Evolutionary conservation across 2,888 invertebrate species (phyloP), one percentile per base, ranked within the genome.

Genomic region (Boloria selene): DNA sequence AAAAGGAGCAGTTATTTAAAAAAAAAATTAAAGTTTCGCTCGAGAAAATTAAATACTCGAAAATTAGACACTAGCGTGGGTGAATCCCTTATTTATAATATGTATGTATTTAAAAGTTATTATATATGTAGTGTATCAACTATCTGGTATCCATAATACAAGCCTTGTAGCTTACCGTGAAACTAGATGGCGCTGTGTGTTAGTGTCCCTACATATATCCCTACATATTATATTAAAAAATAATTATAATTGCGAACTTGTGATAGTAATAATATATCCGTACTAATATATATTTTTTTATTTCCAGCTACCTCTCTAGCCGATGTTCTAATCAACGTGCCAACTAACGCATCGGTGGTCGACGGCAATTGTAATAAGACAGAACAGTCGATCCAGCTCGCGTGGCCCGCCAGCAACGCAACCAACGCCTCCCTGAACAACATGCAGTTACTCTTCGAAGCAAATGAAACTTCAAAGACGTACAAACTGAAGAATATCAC

Each of bases 341-440:
- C 91, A 0, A 65, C 73, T 1, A 84, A 83, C 75, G 87, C 86
- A 17, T 62, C 75, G 0, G 80, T 79, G 2, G 58, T 71, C 3
- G 73, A 45, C 67, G 90, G 90, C 71, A 81, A 71, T 79, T 92
- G 90, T 79, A 75, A 69, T 64, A 73, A 59, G 26, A 68, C 72
- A 14, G 77, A 80, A 61, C 89, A 90, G 70, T 79, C 80, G 80
- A 62, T 89, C 64, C 71, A 75, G 72, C 79, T 90, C 82, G 85
- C 72, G 72, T 58, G 78, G 67, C 58, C 74, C n/a, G 68, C 56
- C 22, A 68, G 70, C 71, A 67, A 70, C 68, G 61, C 26, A 65
- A 64, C 59, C 70, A 71, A 52, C 62, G 56, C 58, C 49, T 58
- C 67, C 10, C 52, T 31, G 64, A 80, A 85, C 85, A 82, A 74